phyloP scores from a whole-genome alignment of 2,797 vertebrate species.

The Gallinago solitaria region DNA sequence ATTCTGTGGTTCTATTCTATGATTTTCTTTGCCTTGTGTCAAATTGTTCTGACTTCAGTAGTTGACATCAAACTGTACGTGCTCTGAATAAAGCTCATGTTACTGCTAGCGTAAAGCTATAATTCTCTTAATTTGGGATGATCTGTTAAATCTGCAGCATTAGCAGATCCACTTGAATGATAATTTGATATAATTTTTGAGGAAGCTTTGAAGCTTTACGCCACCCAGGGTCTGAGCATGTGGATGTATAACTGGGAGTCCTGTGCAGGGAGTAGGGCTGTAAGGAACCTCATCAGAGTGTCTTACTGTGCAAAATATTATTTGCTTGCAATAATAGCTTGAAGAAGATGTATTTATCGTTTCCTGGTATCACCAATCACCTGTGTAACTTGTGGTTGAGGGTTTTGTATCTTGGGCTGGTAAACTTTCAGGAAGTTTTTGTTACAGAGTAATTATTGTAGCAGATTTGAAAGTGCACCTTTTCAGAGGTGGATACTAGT shows the following conservation, averaged over 20 bases:
- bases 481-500: not conserved
- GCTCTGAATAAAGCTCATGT: not conserved
- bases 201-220: not conserved
- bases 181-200: not conserved
- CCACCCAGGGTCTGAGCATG: rapidly evolving
- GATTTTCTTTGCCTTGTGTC: not conserved
- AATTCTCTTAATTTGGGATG: not conserved
- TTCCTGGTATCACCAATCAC: rapidly evolving
- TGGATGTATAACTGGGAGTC: not conserved
- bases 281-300: not conserved
- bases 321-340: not conserved
- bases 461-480: not conserved
- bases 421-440: not conserved
- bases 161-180: not conserved
- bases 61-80: not conserved
- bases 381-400: not conserved
- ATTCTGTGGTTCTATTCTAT: not conserved
- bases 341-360: not conserved
- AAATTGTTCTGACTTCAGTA: not conserved
- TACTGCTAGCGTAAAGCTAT: not conserved
- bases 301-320: not conserved
- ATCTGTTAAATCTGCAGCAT: not conserved
- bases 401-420: not conserved
- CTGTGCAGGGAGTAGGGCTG: not conserved
- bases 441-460: not conserved